Percentiles rank a stretch among this genome's conserved stretches.
These are phyloP conservation scores for Ictidomys tridecemlineatus DNA, from an alignment of 2,113 vertebrate species.

Conservation along the genomic window DNA sequence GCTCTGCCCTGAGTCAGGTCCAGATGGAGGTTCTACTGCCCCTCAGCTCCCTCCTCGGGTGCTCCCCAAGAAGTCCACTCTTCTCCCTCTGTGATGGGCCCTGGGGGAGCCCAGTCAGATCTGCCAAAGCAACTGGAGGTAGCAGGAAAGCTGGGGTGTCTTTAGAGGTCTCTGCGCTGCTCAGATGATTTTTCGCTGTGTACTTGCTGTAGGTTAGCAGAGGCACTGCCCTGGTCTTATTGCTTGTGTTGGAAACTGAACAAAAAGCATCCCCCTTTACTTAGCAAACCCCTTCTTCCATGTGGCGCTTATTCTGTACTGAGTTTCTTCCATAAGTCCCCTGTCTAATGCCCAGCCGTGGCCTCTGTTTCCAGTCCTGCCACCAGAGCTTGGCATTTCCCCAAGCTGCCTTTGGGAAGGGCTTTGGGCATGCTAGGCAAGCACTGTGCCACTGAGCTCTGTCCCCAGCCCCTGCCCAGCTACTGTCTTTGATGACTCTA, in stretches of 20 bases:
- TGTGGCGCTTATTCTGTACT: background rate
- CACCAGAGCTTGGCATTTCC: background rate
- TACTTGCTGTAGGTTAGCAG: background rate
- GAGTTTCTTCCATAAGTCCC: background rate
- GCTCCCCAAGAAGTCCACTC: background rate
- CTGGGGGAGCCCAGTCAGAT: background rate
- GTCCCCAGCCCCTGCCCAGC: background rate
- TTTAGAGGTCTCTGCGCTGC: background rate
- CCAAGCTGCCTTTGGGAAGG: background rate
- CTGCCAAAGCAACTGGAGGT: background rate
- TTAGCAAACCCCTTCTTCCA: background rate
- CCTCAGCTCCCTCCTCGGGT: fast-evolving
- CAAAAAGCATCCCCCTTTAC: background rate
- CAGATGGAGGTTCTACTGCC: background rate
- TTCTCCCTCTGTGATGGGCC: background rate
- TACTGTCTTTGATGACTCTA: background rate
- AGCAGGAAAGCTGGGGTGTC: background rate
- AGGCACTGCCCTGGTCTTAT: background rate
- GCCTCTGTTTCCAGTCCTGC: background rate
- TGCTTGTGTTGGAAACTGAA: background rate
- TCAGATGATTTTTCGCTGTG: background rate
- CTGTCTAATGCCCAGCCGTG: background rate
- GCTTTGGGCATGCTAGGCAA: no score
- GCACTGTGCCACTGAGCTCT: no score
- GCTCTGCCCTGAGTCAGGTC: background rate